These are phyloP conservation scores for Ceuthmochares aereus DNA, from an alignment of 2,113 vertebrate genomes.

Conservation along the genomic window DNA sequence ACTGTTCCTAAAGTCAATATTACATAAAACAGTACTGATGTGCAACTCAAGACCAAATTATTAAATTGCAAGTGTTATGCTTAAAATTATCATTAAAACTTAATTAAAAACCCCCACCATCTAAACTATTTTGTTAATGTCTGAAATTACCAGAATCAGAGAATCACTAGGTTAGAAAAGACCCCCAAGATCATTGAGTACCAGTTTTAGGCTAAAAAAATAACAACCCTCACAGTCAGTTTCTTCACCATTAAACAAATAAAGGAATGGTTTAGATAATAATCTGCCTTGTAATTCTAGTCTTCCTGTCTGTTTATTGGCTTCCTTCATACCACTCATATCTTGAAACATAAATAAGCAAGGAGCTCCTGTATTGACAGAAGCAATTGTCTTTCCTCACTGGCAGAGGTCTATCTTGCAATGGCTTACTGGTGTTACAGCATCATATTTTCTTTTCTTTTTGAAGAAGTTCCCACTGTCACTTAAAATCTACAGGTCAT, in stretches of 20 bases:
- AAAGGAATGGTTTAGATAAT: not conserved
- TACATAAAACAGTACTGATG: not conserved
- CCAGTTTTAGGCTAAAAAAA: too few relatives aligned
- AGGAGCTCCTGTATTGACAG: not conserved
- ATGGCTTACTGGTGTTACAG: not conserved
- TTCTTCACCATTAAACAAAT: not conserved
- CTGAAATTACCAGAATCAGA: not conserved
- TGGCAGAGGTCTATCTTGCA: not conserved
- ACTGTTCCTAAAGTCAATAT: not conserved
- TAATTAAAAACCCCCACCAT: not conserved
- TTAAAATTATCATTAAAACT: not conserved
- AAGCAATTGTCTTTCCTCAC: not conserved
- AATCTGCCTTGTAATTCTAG: not conserved
- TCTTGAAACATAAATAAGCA: not conserved
- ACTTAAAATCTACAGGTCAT: not conserved
- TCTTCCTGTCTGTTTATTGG: slow-evolving; percentile 33
- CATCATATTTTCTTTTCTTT: not conserved
- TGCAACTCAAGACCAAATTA: not conserved
- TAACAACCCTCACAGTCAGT: not conserved
- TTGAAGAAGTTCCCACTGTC: not conserved
- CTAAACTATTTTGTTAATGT: not conserved
- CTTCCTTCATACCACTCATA: slow-evolving; percentile 4
- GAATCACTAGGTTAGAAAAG: too few relatives aligned
- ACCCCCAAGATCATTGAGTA: too few relatives aligned
- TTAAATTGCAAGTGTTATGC: not conserved